Evolutionary conservation across 2,888 invertebrate species (phyloP).

Genomic region (Argyra leucocephala): DNA sequence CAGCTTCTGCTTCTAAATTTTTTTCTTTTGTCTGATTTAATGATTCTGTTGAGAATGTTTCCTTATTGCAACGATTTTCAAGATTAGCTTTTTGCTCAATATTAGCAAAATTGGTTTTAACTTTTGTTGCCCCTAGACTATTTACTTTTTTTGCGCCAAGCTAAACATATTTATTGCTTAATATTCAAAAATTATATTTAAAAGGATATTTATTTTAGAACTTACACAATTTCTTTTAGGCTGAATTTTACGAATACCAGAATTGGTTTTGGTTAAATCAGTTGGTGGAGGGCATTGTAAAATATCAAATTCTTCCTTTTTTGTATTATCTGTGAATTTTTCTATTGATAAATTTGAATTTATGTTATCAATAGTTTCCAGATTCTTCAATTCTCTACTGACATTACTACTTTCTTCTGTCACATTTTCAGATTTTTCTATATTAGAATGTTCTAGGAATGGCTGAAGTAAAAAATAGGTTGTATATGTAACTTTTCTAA

Average conservation of each 20-base stretch:
- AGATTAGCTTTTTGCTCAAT: constrained; percentile 83
- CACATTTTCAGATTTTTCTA: background rate
- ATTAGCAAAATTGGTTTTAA: constrained; percentile 89
- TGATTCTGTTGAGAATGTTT: constrained; percentile 16
- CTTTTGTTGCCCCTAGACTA: constrained; percentile 88
- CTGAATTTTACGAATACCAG: constrained; percentile 59
- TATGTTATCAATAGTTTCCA: background rate
- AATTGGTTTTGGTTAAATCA: constrained; percentile 54
- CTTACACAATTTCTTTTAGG: constrained; percentile 61
- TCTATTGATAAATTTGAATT: background rate
- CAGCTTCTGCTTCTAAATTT: constrained; percentile 59
- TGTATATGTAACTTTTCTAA: background rate
- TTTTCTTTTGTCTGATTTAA: constrained; percentile 47
- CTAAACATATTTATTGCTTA: constrained; percentile 43
- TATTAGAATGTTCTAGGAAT: background rate
- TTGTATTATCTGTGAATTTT: constrained; percentile 20
- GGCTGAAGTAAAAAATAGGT: background rate
- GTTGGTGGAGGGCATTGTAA: constrained; percentile 34
- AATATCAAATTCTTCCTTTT: constrained; percentile 40
- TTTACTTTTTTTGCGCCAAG: constrained; percentile 72
- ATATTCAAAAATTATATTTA: constrained; percentile 6
- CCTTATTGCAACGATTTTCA: constrained; percentile 62
- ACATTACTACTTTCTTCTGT: background rate
- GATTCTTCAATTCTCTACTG: background rate
- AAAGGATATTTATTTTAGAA: constrained; percentile 21